Percentiles rank a stretch among this genome's conserved stretches.
Conservation (phyloP, 2,113 vertebrate species). For the Campylomormyrus numenius region DNA sequence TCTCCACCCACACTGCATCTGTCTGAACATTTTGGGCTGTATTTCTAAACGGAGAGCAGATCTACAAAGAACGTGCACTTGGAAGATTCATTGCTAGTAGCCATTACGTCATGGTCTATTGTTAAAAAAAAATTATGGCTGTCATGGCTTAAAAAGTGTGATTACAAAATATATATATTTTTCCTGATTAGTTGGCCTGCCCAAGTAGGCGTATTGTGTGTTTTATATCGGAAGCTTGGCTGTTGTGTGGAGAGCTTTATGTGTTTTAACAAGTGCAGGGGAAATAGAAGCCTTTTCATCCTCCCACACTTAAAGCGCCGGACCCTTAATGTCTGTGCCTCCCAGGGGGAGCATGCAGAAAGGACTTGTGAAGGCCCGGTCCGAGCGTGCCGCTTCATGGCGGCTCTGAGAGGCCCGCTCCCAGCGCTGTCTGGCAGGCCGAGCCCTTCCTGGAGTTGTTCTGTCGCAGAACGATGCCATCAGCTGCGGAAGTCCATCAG, state of each 20-base stretch:
- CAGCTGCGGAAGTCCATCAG: neutral
- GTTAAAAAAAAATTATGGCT: neutral
- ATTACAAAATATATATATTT: neutral
- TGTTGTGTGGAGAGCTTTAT: neutral
- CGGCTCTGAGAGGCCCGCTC: neutral
- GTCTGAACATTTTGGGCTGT: neutral
- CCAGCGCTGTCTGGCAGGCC: neutral
- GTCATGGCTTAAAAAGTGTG: neutral
- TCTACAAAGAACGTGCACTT: neutral
- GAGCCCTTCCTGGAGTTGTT: slow-evolving; percentile 6
- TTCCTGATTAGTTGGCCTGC: neutral
- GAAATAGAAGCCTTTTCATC: neutral
- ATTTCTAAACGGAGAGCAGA: neutral
- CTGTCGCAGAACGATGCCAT: neutral
- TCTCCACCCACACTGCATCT: neutral
- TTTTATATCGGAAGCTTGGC: neutral
- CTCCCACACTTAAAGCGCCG: neutral
- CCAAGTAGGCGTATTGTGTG: neutral
- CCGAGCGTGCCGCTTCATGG: neutral
- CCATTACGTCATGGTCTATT: neutral
- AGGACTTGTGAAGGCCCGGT: neutral
- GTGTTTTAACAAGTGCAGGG: neutral
- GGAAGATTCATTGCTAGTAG: neutral
- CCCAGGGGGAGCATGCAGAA: neutral
- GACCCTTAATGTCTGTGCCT: neutral